Conservation (phyloP, 1,140 invertebrate species). For the Drosophila suzukii region DNA sequence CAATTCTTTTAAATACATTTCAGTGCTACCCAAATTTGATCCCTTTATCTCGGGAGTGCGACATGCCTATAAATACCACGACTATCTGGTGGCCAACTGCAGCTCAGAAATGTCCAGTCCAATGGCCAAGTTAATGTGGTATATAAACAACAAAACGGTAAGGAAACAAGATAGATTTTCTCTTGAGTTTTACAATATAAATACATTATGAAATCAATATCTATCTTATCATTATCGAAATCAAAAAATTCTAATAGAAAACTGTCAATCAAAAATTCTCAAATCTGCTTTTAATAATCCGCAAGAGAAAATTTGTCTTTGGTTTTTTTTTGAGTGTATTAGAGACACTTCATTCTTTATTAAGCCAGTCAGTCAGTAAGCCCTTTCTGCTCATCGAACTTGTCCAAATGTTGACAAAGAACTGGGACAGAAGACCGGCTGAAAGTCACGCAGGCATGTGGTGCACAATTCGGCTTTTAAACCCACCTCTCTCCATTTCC, state of each 20-base stretch:
- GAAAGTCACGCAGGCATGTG: constrained; percentile 35
- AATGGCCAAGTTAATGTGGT: constrained; percentile 85
- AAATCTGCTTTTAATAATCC: too few relatives aligned
- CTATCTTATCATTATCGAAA: too few relatives aligned
- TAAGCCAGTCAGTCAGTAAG: constrained; percentile 8
- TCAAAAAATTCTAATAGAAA: too few relatives aligned
- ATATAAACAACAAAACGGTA: constrained; percentile 85
- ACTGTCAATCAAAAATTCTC: too few relatives aligned
- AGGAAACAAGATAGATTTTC: constrained; percentile 17
- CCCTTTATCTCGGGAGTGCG: constrained; percentile 83
- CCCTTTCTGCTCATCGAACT: constrained; percentile 16
- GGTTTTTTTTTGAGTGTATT: neutral
- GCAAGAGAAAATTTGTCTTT: too few relatives aligned
- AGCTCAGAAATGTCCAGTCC: constrained; percentile 85
- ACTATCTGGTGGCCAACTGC: constrained; percentile 85
- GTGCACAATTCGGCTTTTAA: constrained; percentile 24
- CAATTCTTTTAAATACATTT: constrained; percentile 27
- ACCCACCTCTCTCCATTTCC: neutral
- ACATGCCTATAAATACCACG: constrained; percentile 84
- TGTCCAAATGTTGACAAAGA: constrained; percentile 42
- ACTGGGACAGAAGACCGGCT: constrained; percentile 1
- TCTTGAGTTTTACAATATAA: too few relatives aligned
- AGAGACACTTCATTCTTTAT: constrained; percentile 23
- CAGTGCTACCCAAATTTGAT: constrained; percentile 84
- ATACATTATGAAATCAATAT: too few relatives aligned